Evolutionary conservation across 2,888 invertebrate species (phyloP).

Genomic region (Latrodectus elegans): DNA sequence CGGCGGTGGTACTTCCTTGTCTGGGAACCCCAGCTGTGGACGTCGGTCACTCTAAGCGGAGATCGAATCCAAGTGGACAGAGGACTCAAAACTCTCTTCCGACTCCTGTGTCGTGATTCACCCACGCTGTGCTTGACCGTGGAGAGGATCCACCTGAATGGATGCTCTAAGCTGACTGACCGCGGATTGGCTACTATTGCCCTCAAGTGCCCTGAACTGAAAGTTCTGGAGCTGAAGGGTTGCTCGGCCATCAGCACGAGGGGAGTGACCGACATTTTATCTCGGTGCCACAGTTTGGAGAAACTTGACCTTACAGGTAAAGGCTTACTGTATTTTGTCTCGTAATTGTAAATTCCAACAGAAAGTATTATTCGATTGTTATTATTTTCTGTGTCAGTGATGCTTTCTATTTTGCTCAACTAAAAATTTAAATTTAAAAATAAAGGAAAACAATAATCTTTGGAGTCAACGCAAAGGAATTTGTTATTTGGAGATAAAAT

Average conservation of each 20-base stretch:
- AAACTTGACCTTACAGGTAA: conserved; percentile 89
- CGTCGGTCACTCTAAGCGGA: conserved; percentile 81
- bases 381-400: too few relatives aligned
- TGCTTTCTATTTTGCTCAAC: too few relatives aligned
- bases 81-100: conserved; percentile 76
- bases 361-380: too few relatives aligned
- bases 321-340: conserved; percentile 54
- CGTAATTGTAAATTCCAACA: not conserved
- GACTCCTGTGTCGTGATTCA: conserved; percentile 72
- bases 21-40: conserved; percentile 87
- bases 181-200: conserved; percentile 86
- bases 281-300: conserved; percentile 86
- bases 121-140: conserved; percentile 83
- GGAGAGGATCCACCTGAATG: conserved; percentile 81
- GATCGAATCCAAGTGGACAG: conserved; percentile 81
- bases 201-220: conserved; percentile 86
- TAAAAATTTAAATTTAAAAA: too few relatives aligned
- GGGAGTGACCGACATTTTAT: conserved; percentile 85
- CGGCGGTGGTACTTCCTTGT: conserved; percentile 84
- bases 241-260: conserved; percentile 85
- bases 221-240: conserved; percentile 86
- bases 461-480: too few relatives aligned
- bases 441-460: too few relatives aligned
- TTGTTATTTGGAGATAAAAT: too few relatives aligned
- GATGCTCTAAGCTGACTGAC: conserved; percentile 84